Evolutionary conservation across 2,888 invertebrate genomes (phyloP), one percentile per base, ranked within the genome.

Genomic region (Alcis repandata): DNA sequence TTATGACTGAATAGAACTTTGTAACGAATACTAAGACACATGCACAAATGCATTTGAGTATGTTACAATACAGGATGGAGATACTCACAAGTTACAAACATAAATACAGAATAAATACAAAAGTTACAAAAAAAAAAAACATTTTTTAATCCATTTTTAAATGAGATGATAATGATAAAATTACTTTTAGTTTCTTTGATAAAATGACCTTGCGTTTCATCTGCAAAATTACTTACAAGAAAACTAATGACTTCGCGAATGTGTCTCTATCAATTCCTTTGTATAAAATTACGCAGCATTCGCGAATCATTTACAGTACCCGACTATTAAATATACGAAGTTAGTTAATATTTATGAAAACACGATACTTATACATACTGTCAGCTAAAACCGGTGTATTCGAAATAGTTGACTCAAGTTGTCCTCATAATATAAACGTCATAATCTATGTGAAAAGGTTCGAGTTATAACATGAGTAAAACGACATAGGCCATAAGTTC

Each of bases 201-300:
- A 58, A 43, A 52, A 57, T 33, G 22, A 20, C 43, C n/a, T n/a
- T n/a, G 41, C 32, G 11, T 38, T n/a, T n/a, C n/a, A n/a, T n/a
- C n/a, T n/a, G n/a, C n/a, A 53, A 20, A 52, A 57, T 32, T 48
- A 40, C 20, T 54, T 49, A 58, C 17, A 63, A 27, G 36, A 51
- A 38, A 45, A 59, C 22, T 7, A 40, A 43, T 38, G 38, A 48
- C 33, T 1, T 19, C 53, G 49, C 48, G 59, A 54, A 36, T 33
- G 33, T 56, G 19, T 45, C 46, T 59, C 41, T 49, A 64, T 60
- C 65, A 65, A 65, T 65, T 65, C 65, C 65, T 62, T 58, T 41
- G 46, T 63, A 66, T 45, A 66, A 61, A 66, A 63, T 56, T n/a
- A 60, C 41, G 33, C 19, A 27, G 56, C 59, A 22, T 48, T 46